These are phyloP conservation scores for Odontomachus brunneus DNA, from an alignment of 1,140 invertebrate species.

Conservation along the genomic window DNA sequence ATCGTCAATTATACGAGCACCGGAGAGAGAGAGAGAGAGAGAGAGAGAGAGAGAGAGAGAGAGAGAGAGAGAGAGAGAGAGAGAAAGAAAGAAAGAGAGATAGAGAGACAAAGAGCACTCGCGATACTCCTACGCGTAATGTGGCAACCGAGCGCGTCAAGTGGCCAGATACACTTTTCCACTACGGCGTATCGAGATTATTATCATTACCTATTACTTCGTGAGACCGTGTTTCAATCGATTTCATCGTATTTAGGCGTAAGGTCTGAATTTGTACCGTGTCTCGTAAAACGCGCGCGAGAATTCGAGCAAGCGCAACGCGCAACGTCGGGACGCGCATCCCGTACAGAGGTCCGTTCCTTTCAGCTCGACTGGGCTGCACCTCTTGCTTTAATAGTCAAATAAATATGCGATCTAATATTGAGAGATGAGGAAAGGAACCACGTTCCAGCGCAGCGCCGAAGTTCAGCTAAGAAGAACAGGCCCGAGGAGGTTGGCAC, in stretches of 20 bases:
- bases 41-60: no score
- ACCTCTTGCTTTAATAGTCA: no score
- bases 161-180: conserved; percentile 46
- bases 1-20: conserved; percentile 21
- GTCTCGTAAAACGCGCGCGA: conserved; percentile 67
- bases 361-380: no score
- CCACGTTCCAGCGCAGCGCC: no score
- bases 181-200: conserved; percentile 63
- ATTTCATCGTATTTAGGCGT: conserved; percentile 70
- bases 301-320: conserved; percentile 27
- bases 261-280: conserved; percentile 85
- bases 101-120: no score
- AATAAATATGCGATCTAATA: no score
- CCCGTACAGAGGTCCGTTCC: no score
- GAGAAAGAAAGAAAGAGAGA: no score
- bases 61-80: no score
- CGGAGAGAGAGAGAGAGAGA: conserved; percentile 2
- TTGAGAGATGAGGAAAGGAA: no score
- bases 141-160: conserved; percentile 36
- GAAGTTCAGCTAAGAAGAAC: no score
- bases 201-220: conserved; percentile 44
- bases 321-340: neutral
- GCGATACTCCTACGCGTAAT: neutral
- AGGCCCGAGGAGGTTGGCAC: conserved; percentile 9
- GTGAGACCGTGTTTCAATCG: conserved; percentile 58